Conservation (phyloP, 2,888 invertebrate species). For the Pemphredon lugubris region DNA sequence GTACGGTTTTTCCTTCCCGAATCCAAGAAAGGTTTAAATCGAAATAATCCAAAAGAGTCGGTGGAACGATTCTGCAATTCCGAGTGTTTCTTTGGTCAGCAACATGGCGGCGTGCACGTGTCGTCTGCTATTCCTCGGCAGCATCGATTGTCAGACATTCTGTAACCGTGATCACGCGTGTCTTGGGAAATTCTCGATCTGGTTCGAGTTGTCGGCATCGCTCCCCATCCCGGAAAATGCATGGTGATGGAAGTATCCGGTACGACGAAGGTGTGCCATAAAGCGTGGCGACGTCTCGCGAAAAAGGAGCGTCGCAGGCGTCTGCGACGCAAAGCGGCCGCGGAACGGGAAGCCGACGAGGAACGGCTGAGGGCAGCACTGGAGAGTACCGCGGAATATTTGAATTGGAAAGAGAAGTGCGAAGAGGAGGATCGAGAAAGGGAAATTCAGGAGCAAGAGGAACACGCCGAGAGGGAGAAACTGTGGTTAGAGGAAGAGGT, state of each 20-base stretch:
- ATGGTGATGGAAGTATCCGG: slow-evolving; percentile 43
- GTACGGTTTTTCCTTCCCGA: too few relatives aligned
- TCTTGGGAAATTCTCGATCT: neutral
- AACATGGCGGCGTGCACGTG: slow-evolving; percentile 59
- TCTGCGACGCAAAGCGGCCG: slow-evolving; percentile 84
- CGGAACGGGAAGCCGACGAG: slow-evolving; percentile 82
- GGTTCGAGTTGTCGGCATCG: neutral
- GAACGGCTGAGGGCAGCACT: slow-evolving; percentile 83
- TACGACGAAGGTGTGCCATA: slow-evolving; percentile 42
- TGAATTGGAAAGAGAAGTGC: slow-evolving; percentile 82
- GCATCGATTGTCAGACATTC: slow-evolving; percentile 8
- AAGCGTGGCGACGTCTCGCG: slow-evolving; percentile 87
- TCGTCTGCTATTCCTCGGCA: slow-evolving; percentile 34
- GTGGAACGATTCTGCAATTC: too few relatives aligned
- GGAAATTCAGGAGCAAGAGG: slow-evolving; percentile 82
- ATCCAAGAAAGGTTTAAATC: too few relatives aligned
- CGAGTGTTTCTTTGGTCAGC: neutral
- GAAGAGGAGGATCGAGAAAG: slow-evolving; percentile 81
- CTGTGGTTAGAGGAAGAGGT: slow-evolving; percentile 87
- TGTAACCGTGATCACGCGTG: neutral
- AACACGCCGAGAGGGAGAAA: slow-evolving; percentile 83
- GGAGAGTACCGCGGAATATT: slow-evolving; percentile 79
- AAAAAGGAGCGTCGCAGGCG: slow-evolving; percentile 88
- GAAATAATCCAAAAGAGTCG: too few relatives aligned
- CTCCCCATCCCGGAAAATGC: slow-evolving; percentile 27